Conservation (phyloP, 2,797 vertebrate species). For the Pangasius mekongensis region DNA sequence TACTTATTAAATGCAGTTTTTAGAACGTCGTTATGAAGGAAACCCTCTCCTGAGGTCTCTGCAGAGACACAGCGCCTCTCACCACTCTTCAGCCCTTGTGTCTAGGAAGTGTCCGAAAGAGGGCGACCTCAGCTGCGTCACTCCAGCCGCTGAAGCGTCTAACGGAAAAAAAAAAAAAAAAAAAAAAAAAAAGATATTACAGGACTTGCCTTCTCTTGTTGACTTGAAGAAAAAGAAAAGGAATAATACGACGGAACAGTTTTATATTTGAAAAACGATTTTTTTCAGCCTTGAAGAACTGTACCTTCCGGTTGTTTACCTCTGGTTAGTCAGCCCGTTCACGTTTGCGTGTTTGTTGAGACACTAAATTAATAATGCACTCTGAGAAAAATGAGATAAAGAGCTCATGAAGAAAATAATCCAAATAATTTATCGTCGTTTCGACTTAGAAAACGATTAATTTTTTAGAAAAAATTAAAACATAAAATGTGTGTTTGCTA, state of each 20-base stretch:
- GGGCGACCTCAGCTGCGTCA: conserved; percentile 73
- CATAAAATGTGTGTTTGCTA: conserved; percentile 23
- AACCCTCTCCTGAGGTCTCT: background rate
- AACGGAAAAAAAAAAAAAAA: background rate
- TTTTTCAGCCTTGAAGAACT: background rate
- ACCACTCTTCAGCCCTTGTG: background rate
- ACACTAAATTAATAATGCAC: conserved; percentile 16
- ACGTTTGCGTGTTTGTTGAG: conserved; percentile 1
- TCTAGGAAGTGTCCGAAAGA: conserved; percentile 65
- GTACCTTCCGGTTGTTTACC: background rate
- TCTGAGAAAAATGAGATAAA: background rate
- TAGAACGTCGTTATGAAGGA: no score
- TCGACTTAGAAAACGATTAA: background rate
- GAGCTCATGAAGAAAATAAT: background rate
- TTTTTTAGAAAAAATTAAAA: background rate
- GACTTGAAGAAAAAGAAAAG: background rate
- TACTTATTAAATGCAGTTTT: background rate
- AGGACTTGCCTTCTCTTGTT: conserved; percentile 13
- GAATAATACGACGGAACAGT: background rate
- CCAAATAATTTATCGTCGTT: background rate
- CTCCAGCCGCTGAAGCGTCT: background rate
- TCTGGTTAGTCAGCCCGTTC: conserved; percentile 1
- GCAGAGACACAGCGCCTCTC: background rate
- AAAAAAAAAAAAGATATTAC: background rate
- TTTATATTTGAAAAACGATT: background rate